Evolutionary conservation across 2,888 invertebrate genomes (phyloP).

Genomic region (Thera britannica): DNA sequence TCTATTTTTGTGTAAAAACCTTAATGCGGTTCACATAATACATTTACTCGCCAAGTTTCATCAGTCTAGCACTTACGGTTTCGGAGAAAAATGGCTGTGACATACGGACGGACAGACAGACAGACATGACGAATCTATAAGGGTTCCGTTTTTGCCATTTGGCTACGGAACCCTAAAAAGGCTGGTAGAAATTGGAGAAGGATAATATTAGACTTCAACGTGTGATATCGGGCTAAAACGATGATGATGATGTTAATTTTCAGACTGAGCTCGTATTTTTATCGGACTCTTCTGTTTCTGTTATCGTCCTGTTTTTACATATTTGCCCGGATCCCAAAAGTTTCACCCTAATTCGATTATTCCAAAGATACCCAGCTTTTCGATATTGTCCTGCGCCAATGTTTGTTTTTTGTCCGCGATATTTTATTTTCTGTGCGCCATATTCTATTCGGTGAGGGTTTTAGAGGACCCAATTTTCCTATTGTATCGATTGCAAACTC

Average conservation of each 20-base stretch:
- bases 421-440: slow-evolving; percentile 60
- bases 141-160: no score
- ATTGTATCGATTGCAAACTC: slow-evolving; percentile 42
- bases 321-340: slow-evolving; percentile 46
- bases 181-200: no score
- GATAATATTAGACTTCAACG: no score
- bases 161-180: no score
- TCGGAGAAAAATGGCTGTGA: no score
- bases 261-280: neutral
- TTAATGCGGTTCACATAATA: no score
- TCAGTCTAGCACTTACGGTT: no score
- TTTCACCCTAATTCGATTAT: slow-evolving; percentile 65
- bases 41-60: no score
- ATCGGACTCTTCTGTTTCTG: slow-evolving; percentile 35
- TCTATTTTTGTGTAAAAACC: no score
- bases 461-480: slow-evolving; percentile 32
- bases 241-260: neutral
- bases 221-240: neutral
- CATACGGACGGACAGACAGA: no score
- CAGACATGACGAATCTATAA: no score
- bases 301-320: slow-evolving; percentile 65
- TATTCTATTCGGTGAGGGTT: slow-evolving; percentile 52
- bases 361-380: slow-evolving; percentile 56
- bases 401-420: slow-evolving; percentile 61
- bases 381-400: slow-evolving; percentile 57